Evolutionary conservation across 1,140 invertebrate genomes (phyloP).

Genomic region (Macrocentrus cingulum): DNA sequence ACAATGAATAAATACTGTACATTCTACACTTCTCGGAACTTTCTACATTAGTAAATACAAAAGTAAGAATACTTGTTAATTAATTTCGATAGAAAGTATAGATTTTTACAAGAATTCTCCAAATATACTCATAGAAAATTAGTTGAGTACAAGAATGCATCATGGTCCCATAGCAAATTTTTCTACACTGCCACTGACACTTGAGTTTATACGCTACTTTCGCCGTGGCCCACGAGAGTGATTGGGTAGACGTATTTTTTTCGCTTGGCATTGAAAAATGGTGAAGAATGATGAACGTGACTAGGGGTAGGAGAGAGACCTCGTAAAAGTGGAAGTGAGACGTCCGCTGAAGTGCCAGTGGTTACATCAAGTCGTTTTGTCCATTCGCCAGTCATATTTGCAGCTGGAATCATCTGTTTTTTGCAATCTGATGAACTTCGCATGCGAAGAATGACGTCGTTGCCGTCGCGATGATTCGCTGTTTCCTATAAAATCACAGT

Average conservation of each 20-base stretch:
- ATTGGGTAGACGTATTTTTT: constrained; percentile 66
- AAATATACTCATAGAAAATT: neutral
- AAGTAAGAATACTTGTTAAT: no score
- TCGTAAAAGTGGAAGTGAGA: constrained; percentile 61
- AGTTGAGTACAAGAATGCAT: neutral
- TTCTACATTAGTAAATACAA: no score
- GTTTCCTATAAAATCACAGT: constrained; percentile 41
- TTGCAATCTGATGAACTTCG: constrained; percentile 50
- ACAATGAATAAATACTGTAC: no score
- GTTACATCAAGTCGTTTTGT: constrained; percentile 41
- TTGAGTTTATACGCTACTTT: constrained; percentile 60
- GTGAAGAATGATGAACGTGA: constrained; percentile 53
- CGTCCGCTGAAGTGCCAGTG: constrained; percentile 51
- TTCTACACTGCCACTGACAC: neutral
- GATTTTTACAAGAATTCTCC: neutral
- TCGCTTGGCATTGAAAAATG: constrained; percentile 62
- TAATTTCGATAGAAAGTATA: no score
- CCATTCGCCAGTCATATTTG: constrained; percentile 55
- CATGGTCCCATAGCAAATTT: constrained; percentile 26
- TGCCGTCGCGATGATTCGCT: constrained; percentile 43
- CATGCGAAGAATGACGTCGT: constrained; percentile 49
- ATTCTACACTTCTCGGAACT: no score
- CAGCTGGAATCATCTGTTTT: constrained; percentile 53
- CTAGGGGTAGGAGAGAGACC: constrained; percentile 58
- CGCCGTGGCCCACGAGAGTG: constrained; percentile 58